Percentiles rank a stretch among this genome's conserved stretches.
phyloP scores from a whole-genome alignment of 1,140 invertebrate species.

The Drosophila murphyi region DNA sequence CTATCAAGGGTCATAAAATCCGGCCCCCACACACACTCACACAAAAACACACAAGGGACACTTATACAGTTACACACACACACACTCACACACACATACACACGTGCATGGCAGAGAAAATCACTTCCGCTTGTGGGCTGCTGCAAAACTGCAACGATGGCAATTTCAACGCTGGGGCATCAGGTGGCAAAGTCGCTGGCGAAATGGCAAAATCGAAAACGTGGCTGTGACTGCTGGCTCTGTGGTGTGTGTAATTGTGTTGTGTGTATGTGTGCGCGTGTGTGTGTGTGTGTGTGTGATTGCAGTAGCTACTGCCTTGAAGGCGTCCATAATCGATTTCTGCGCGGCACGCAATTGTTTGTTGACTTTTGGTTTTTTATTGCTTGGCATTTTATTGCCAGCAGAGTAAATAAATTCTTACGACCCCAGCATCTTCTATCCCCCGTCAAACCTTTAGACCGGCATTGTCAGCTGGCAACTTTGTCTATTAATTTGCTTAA shows the following conservation, averaged over 20 bases:
- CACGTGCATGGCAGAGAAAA: conserved; percentile 60
- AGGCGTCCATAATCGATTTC: conserved; percentile 55
- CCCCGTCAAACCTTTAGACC: not conserved
- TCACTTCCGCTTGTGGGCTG: conserved; percentile 70
- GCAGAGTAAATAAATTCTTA: conserved; percentile 26
- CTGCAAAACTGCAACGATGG: conserved; percentile 64
- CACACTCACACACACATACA: conserved; percentile 22
- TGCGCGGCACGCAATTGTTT: conserved; percentile 63
- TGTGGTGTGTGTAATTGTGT: not conserved
- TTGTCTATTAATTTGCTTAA: conserved; percentile 83
- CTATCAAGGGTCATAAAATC: conserved; percentile 81
- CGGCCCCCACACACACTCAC: conserved; percentile 23
- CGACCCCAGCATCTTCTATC: not conserved
- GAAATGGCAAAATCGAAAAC: conserved; percentile 73
- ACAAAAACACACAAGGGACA: conserved; percentile 1
- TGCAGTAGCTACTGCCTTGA: conserved; percentile 19
- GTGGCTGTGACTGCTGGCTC: conserved; percentile 46
- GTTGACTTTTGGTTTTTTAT: conserved; percentile 83
- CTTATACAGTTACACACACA: not conserved
- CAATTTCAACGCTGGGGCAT: conserved; percentile 64
- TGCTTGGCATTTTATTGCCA: conserved; percentile 78
- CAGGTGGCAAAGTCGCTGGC: conserved; percentile 55
- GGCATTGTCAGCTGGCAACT: conserved; percentile 73
- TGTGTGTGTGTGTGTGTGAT: not conserved
- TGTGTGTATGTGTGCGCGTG: not conserved